Evolutionary conservation across 2,113 vertebrate genomes (phyloP), one percentile per base, ranked within the genome.

Genomic region (Vulpes lagopus): DNA sequence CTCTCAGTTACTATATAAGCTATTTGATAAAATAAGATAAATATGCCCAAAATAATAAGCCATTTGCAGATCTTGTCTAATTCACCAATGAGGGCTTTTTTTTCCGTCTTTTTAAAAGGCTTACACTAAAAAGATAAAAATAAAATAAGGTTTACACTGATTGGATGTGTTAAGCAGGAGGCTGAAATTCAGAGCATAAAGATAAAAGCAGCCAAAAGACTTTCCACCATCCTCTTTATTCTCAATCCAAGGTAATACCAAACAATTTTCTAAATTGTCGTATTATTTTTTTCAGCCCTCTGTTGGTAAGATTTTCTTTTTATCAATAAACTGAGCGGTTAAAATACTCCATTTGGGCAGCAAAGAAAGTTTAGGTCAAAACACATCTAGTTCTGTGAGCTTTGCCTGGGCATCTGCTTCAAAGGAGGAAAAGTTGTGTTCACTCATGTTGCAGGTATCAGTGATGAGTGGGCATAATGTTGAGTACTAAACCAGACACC

Each of bases 221-320:
- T 79, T 67, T 27, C 53, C 57, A 59, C 23, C 5, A 22, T 78
- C 25, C 23, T 67, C 53, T 81, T 69, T 38, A 20, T 71, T 88
- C 51, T 95, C 74, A 30, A 19, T 43, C 23, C 86, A 91, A 96
- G 30, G 51, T 22, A 78, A 88, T 55, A 20, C 9, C 65, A 74
- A 43, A 35, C 4, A 88, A 14, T 32, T 74, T 67, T 55, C 30
- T 38, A 22, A 30, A 27, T 43, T 38, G 20, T 11, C 12, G 32
- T 19, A 8, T 80, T 57, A 19, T 51, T 67, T 88, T 78, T 85
- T 82, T 80, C 32, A 91, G 62, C 65, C 30, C n/a, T 90, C 74
- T 80, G 16, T 69, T 95, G 80, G 10, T 94, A 69, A 89, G 38
- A 92, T 38, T 71, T 84, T 79, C 57, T 35, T 90, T 83, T 90